Percentiles rank a stretch among this genome's conserved stretches.
These are phyloP conservation scores for Buceros bicornis DNA, from an alignment of 2,797 vertebrate species.

Conservation along the genomic window DNA sequence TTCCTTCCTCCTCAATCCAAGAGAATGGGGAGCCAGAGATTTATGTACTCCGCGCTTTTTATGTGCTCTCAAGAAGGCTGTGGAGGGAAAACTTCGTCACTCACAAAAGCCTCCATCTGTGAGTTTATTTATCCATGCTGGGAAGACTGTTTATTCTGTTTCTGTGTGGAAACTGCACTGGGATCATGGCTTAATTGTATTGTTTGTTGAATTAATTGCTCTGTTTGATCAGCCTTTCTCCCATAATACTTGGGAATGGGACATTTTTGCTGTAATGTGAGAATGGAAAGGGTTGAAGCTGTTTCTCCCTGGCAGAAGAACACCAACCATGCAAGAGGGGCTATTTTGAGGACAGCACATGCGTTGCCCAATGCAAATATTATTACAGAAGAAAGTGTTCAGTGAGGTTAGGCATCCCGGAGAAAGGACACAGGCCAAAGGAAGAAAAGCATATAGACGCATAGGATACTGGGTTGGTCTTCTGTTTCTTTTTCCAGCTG, in stretches of 20 bases:
- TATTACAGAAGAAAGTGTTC: neutral
- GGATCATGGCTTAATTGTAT: constrained; percentile 76
- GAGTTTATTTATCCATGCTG: constrained; percentile 79
- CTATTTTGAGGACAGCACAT: rapidly evolving
- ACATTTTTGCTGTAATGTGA: constrained; percentile 48
- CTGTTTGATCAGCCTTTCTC: constrained; percentile 78
- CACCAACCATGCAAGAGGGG: neutral
- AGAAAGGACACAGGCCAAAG: neutral
- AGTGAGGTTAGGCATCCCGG: neutral
- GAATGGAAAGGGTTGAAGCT: neutral
- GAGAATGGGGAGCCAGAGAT: constrained; percentile 52
- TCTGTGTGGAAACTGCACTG: constrained; percentile 76
- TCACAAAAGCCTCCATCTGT: constrained; percentile 79
- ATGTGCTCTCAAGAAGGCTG: constrained; percentile 60
- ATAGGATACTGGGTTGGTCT: neutral
- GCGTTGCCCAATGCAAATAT: neutral
- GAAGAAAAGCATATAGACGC: neutral
- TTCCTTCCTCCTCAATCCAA: neutral
- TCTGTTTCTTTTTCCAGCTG: neutral
- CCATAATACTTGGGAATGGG: constrained; percentile 62
- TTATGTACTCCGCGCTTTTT: constrained; percentile 66
- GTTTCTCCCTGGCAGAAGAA: constrained; percentile 30
- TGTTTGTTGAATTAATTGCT: constrained; percentile 86
- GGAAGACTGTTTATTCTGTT: constrained; percentile 79
- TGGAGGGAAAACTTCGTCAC: constrained; percentile 62